phyloP scores from a whole-genome alignment of 2,888 invertebrate genomes.

The Lobophora halterata region DNA sequence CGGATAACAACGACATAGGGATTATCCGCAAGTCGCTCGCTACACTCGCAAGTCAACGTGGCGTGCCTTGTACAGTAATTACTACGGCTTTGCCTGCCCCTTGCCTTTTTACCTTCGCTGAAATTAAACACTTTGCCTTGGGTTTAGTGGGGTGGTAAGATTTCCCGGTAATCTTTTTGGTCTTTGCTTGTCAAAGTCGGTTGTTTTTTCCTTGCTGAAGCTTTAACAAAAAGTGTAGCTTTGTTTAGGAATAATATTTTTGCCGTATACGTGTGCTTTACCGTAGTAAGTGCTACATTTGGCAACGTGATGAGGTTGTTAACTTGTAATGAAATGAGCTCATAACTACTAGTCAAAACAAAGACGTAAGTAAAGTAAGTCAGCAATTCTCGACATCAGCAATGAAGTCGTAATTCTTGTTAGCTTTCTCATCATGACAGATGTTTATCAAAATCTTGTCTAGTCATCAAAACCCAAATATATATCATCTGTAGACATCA shows the following conservation, averaged over 20 bases:
- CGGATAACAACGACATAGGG: conserved; percentile 49
- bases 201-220: conserved; percentile 3
- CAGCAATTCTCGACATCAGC: too few species aligned
- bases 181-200: conserved; percentile 7
- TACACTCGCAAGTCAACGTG: conserved; percentile 38
- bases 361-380: too few species aligned
- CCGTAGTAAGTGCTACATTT: too few species aligned
- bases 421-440: too few species aligned
- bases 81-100: conserved; percentile 48
- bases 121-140: conserved; percentile 32
- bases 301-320: too few species aligned
- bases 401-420: too few species aligned
- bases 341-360: too few species aligned
- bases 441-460: too few species aligned
- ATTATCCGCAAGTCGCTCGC: conserved; percentile 44
- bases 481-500: neutral
- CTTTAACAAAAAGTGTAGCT: neutral
- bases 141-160: conserved; percentile 17
- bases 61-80: conserved; percentile 47
- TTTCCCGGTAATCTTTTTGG: conserved; percentile 18
- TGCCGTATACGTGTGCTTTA: too few species aligned
- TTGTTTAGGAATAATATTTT: too few species aligned
- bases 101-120: conserved; percentile 35
- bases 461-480: too few species aligned
- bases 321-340: too few species aligned